phyloP scores from a whole-genome alignment of 1,140 invertebrate genomes.

The Drosophila bifasciata region DNA sequence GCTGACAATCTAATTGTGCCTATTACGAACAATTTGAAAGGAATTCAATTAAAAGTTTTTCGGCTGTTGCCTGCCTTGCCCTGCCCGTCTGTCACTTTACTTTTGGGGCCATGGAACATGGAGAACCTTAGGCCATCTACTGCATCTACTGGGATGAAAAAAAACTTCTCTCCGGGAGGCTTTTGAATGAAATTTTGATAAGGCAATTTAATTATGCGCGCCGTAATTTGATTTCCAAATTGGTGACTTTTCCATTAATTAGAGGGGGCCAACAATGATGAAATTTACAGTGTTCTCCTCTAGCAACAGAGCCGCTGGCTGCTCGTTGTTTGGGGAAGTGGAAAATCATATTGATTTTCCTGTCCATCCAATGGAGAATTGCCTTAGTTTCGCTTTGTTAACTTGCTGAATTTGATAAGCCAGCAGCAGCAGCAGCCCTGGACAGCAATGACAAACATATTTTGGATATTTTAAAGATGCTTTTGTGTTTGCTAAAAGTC shows the following conservation, averaged over 20 bases:
- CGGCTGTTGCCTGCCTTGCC: conserved; percentile 45
- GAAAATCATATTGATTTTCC: conserved; percentile 58
- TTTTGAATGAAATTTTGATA: conserved; percentile 78
- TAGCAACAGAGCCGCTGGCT: conserved; percentile 19
- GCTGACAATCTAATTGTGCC: conserved; percentile 76
- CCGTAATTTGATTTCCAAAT: conserved; percentile 72
- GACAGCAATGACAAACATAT: conserved; percentile 5
- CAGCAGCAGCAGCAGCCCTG: too few species aligned
- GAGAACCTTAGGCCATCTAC: conserved; percentile 44
- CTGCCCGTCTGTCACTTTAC: conserved; percentile 24
- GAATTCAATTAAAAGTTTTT: conserved; percentile 80
- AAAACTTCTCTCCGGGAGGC: conserved; percentile 33
- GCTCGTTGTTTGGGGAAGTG: not conserved
- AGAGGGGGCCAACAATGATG: conserved; percentile 59
- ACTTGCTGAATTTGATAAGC: conserved; percentile 1
- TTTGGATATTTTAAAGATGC: conserved; percentile 5
- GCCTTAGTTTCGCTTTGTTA: conserved; percentile 30
- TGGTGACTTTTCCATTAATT: conserved; percentile 72
- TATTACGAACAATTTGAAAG: conserved; percentile 72
- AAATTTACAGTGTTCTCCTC: conserved; percentile 23
- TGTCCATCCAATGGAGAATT: not conserved
- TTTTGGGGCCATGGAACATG: not conserved
- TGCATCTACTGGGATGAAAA: conserved; percentile 18
- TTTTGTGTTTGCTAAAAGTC: too few species aligned
- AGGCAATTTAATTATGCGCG: conserved; percentile 77